Evolutionary conservation across 2,113 vertebrate species (phyloP).

Genomic region (Amazona vittata): DNA sequence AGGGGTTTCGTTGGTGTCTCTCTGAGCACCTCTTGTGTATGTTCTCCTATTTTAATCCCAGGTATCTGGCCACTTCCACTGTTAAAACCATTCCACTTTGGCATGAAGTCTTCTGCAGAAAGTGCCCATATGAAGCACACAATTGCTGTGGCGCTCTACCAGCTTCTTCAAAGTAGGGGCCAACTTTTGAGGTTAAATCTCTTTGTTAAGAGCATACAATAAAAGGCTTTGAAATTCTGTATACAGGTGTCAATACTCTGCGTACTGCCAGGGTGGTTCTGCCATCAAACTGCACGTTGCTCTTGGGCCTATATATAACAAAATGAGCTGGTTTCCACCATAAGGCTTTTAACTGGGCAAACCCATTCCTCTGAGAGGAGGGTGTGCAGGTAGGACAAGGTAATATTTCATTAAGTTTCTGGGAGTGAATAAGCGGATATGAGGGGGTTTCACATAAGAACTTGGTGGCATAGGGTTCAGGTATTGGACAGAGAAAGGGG

Average conservation of each 20-base stretch:
- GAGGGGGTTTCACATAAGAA: not conserved
- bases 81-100: not conserved
- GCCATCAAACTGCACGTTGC: not conserved
- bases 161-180: not conserved
- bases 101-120: not conserved
- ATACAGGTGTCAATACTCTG: not conserved
- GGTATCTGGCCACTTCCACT: not conserved
- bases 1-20: not conserved
- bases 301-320: not conserved
- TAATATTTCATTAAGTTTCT: not conserved
- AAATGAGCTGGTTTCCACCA: not conserved
- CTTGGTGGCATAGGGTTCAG: not conserved
- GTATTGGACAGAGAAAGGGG: not conserved
- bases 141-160: fast-evolving
- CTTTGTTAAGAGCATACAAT: not conserved
- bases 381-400: not conserved
- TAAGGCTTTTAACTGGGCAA: not conserved
- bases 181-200: not conserved
- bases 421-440: not conserved
- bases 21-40: not conserved
- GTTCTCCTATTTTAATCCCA: not conserved
- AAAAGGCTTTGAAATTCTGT: not conserved
- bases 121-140: not conserved
- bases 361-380: not conserved
- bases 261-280: not conserved